Percentiles rank a stretch among this genome's conserved stretches.
phyloP scores from a whole-genome alignment of 1,140 invertebrate species.

The Drosophila nannoptera region DNA sequence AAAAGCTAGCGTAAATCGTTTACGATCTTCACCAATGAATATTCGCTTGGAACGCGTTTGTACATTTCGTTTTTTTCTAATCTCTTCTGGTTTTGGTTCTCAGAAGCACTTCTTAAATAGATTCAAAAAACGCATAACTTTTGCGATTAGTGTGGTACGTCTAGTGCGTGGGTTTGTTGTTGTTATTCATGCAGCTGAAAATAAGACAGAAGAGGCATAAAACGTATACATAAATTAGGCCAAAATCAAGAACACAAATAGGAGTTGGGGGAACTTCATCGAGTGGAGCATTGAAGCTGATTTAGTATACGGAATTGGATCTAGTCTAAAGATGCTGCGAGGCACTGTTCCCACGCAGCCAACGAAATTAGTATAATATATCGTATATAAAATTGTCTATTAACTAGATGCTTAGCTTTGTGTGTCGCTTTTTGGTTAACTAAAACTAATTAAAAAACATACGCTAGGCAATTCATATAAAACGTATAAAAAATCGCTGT shows the following conservation, averaged over 20 bases:
- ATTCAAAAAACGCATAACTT: conserved; percentile 76
- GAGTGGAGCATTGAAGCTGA: neutral
- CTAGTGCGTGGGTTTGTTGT: conserved; percentile 75
- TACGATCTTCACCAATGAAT: conserved; percentile 5
- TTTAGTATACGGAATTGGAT: conserved; percentile 1
- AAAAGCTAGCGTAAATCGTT: conserved; percentile 2
- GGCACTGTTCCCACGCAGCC: neutral
- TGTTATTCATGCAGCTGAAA: conserved; percentile 79
- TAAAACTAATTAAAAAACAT: conserved; percentile 39
- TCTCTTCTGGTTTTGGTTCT: conserved; percentile 32
- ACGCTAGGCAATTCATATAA: conserved; percentile 40
- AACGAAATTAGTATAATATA: neutral
- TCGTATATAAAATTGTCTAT: conserved; percentile 16
- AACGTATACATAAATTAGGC: conserved; percentile 52
- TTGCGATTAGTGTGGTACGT: conserved; percentile 73
- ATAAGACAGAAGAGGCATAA: conserved; percentile 62
- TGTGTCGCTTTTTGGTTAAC: conserved; percentile 14
- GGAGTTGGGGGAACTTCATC: conserved; percentile 1
- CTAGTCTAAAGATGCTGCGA: conserved; percentile 4
- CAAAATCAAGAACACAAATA: conserved; percentile 16
- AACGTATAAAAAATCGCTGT: conserved; percentile 49
- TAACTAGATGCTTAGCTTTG: conserved; percentile 21
- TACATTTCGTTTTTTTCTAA: conserved; percentile 31
- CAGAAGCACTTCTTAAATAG: conserved; percentile 77
- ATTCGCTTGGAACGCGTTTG: conserved; percentile 23